These are phyloP conservation scores for Cololabis saira DNA, from an alignment of 2,113 vertebrate species.

Conservation along the genomic window DNA sequence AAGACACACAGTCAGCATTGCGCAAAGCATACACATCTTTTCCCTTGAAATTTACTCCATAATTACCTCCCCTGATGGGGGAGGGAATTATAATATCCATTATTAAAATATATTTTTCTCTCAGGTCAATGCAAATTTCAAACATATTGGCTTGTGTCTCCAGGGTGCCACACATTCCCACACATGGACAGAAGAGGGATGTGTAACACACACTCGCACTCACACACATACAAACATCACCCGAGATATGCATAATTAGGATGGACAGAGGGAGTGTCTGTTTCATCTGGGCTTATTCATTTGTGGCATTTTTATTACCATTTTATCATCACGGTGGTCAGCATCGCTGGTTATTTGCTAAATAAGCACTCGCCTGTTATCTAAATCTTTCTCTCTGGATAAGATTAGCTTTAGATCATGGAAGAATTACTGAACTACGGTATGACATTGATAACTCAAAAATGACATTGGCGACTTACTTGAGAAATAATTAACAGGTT, in stretches of 20 bases:
- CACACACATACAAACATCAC: slow-evolving; percentile 25
- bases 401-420: too few species aligned
- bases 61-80: slow-evolving; percentile 42
- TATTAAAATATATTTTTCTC: slow-evolving; percentile 56
- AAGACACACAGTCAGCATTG: not conserved
- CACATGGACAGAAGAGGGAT: slow-evolving; percentile 26
- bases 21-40: not conserved
- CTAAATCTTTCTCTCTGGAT: slow-evolving; percentile 52
- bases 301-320: slow-evolving; percentile 48
- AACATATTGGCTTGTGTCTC: slow-evolving; percentile 73
- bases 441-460: too few species aligned
- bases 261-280: slow-evolving; percentile 33
- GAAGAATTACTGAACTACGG: too few species aligned
- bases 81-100: slow-evolving; percentile 47
- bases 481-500: too few species aligned
- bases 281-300: slow-evolving; percentile 64
- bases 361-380: slow-evolving; percentile 36
- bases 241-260: slow-evolving; percentile 48
- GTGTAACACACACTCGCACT: too few species aligned
- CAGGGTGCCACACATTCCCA: slow-evolving; percentile 49
- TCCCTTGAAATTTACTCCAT: slow-evolving; percentile 2
- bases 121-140: slow-evolving; percentile 70
- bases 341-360: slow-evolving; percentile 10
- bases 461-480: too few species aligned
- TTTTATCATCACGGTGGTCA: slow-evolving; percentile 51